Base-by-base conservation (phyloP, 2,888 invertebrate genomes). In the Minunthozetes semirufus region DNA sequence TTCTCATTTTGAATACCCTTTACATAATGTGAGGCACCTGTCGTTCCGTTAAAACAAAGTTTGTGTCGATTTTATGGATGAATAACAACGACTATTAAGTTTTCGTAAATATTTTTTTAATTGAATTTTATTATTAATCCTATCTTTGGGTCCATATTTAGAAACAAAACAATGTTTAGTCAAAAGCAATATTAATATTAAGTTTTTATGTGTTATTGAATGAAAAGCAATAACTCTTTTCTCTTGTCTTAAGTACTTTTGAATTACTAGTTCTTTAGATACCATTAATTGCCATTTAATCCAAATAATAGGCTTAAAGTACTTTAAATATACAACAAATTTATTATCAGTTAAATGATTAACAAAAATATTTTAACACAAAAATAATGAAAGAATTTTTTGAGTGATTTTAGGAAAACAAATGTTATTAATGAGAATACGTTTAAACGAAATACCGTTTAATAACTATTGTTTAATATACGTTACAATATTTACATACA, bases 1-100 rank as follows among this genome's bases (percentile, higher is more conserved):
- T 97, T 82, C 89, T 97, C 85, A 93, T 97, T 84, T 88, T 96
- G 85, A 92, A 93, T 87, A 93, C 93, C 81, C 88, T 93, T 83
- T 93, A 93, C 87, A 92, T 93, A 87, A 68, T 68, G 68, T 68
- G 46, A 68, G 27, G 17, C 61, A 61, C 25, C 15, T 4, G 25
- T 61, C 22, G 17, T 17, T 61, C 15, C 61, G 25, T 25, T 61
- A 61, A 42, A 33, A 22, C 33, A 66, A 66, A 15, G 11, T 11
- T 33, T 19, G 4, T 22, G 19, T 19, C 38, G 68, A 68, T 33
- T 19, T 5, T 22, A 9, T 19, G 19, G 68, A 68, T 68, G 42
- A 68, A 68, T 68, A n/a, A 68, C 68, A 68, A 68, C 68, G 68
- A 68, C 5, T 68, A 17, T n/a, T 19, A n/a, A n/a, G 63, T 29